Conservation (phyloP, 2,888 invertebrate genomes). For the Julus scandinavius region DNA sequence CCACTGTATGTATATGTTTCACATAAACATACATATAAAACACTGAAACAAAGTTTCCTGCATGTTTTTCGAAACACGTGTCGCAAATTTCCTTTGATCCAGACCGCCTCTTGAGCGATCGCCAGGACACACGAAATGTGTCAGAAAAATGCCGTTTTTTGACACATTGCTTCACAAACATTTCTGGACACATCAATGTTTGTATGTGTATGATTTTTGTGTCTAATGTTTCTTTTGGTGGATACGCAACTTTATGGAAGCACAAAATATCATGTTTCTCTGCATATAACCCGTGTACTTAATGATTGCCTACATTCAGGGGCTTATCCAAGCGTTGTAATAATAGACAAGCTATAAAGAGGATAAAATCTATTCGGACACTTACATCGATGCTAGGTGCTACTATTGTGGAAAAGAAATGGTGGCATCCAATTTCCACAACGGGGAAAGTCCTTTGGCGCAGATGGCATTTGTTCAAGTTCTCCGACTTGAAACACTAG, state of each 20-base stretch:
- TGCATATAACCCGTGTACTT: not conserved
- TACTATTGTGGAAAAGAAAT: not conserved
- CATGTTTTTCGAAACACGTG: too few species aligned
- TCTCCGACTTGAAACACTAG: slow-evolving; percentile 86
- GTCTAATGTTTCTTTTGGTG: too few species aligned
- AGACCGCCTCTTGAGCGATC: too few species aligned
- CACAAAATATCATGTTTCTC: not conserved
- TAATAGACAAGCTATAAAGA: not conserved
- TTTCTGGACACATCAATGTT: too few species aligned
- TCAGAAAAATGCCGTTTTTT: too few species aligned
- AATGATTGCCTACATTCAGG: not conserved
- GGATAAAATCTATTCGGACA: not conserved
- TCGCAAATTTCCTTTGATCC: too few species aligned
- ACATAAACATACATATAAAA: too few species aligned
- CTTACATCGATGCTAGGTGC: not conserved
- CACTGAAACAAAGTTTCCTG: too few species aligned
- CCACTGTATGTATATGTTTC: too few species aligned
- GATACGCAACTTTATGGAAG: not conserved
- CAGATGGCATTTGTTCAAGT: slow-evolving; percentile 77
- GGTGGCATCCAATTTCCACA: slow-evolving; percentile 73
- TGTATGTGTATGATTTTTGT: too few species aligned
- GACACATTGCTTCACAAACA: too few species aligned
- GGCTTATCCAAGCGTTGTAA: not conserved
- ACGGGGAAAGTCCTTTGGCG: slow-evolving; percentile 80
- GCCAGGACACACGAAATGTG: too few species aligned